phyloP scores from a whole-genome alignment of 2,113 vertebrate species.

The Climacteris rufus region DNA sequence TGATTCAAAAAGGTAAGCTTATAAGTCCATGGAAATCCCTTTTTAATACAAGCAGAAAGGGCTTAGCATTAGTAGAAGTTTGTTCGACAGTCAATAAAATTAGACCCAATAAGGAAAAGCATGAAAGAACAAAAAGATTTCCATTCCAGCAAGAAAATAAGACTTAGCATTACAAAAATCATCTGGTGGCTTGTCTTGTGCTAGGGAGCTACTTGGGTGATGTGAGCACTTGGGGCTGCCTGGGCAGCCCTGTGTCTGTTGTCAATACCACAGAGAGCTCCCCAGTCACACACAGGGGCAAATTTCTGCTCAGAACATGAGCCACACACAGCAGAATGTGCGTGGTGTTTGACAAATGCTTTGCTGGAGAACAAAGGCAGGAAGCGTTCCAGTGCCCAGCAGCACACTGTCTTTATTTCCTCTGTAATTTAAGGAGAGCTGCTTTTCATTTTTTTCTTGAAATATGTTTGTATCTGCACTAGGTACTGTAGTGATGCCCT shows the following conservation, averaged over 20 bases:
- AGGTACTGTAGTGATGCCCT: not conserved
- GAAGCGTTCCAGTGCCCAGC: not conserved
- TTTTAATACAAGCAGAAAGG: slow-evolving; percentile 4
- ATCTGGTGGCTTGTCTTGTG: not conserved
- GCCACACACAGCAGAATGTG: not conserved
- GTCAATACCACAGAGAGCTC: not conserved
- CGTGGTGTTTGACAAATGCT: not conserved
- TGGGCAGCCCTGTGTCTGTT: not conserved
- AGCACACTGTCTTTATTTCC: not conserved
- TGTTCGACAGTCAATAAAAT: not conserved
- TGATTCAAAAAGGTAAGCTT: slow-evolving; percentile 11
- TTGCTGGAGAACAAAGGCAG: not conserved
- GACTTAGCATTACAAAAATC: not conserved
- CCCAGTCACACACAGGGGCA: not conserved
- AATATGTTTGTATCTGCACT: not conserved
- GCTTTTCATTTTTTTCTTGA: not conserved
- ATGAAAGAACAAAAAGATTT: not conserved
- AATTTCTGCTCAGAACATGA: not conserved
- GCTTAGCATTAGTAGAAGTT: not conserved
- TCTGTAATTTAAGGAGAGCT: not conserved
- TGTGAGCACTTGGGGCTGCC: not conserved
- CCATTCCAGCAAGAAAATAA: not conserved
- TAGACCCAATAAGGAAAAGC: not conserved
- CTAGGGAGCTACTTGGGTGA: not conserved
- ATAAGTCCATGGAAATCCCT: not conserved